A percentile compares a stretch with the other conserved stretches of the same genome.
phyloP scores from a whole-genome alignment of 1,140 invertebrate genomes.

The Halyomorpha halys region DNA sequence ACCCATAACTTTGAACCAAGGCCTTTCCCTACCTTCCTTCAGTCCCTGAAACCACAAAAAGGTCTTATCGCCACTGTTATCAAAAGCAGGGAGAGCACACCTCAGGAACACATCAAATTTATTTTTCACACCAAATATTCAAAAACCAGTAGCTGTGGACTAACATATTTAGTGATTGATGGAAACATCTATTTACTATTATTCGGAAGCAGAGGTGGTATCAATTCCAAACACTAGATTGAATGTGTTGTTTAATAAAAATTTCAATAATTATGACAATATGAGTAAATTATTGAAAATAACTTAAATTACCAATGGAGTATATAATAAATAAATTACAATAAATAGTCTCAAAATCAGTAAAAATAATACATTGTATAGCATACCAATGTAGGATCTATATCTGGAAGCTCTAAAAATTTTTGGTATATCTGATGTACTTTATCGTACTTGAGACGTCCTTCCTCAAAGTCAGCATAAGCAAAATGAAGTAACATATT shows the following conservation, averaged over 20 bases:
- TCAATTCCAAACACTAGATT: no score
- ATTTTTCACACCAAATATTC: no score
- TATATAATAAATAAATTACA: slow-evolving; percentile 13
- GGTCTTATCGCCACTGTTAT: no score
- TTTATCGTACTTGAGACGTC: slow-evolving; percentile 90
- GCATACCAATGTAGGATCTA: slow-evolving; percentile 87
- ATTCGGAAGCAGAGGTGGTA: no score
- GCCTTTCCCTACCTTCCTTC: no score
- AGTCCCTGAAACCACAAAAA: no score
- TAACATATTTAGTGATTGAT: no score
- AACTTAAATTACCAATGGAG: background rate
- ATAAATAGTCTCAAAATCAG: background rate
- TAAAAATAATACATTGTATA: slow-evolving; percentile 23
- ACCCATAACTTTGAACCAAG: no score
- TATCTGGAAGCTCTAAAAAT: slow-evolving; percentile 74
- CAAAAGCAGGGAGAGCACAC: no score
- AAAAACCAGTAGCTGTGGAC: no score
- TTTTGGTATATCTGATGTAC: slow-evolving; percentile 94
- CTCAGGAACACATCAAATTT: no score
- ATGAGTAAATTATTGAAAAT: background rate
- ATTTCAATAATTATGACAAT: background rate
- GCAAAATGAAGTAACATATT: slow-evolving; percentile 95
- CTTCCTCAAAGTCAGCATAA: slow-evolving; percentile 98
- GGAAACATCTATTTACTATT: no score
- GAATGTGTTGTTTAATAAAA: background rate